Base-by-base conservation (phyloP, 2,113 vertebrate genomes). In the Heterotis niloticus region DNA sequence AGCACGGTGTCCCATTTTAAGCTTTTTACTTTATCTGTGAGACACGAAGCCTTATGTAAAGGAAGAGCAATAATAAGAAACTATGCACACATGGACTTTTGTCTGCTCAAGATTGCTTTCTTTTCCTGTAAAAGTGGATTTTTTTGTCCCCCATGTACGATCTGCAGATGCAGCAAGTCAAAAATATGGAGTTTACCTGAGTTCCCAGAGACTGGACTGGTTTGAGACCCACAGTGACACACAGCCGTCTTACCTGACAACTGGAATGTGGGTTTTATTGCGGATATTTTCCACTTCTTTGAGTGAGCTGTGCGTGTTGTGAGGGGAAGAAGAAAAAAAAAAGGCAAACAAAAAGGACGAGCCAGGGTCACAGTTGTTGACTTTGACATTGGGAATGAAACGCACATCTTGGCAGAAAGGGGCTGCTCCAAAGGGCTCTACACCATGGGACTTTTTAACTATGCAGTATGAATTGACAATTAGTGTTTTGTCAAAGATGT, bases 21-120 rank as follows among this genome's bases (percentile, higher is more conserved):
- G 90, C 93, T 92, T 93, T 87, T 90, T 92, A 90, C 90, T 90
- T 91, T 84, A 84, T 85, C 86, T 88, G 91, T 91, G 90, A 94
- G 90, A 94, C 92, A 86, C 92, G 85, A 88, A 94, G 95, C 94
- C 93, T 93, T 95, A 94, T 92, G 90, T 92, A 91, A 94, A 84
- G 80, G 88, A 95, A 90, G 90, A 93, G 91, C 91, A 92, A 92
- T 85, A 87, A 88, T 90, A 89, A 90, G 89, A 91, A 93, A 87
- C 87, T 88, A 86, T 91, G 92, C 94, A 91, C 90, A 91, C 84
- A 83, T 82, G 71, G 90, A 93, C 91, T 91, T 92, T 90, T 89
- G 71, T 86, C 86, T 87, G 26, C 59, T 57, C 17, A 17, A 0
- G 81, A 90, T 89, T 88, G 88, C 88, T 88, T 89, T 85, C 89